These are phyloP conservation scores for Plodia interpunctella DNA, from an alignment of 1,140 invertebrate genomes.

Conservation along the genomic window DNA sequence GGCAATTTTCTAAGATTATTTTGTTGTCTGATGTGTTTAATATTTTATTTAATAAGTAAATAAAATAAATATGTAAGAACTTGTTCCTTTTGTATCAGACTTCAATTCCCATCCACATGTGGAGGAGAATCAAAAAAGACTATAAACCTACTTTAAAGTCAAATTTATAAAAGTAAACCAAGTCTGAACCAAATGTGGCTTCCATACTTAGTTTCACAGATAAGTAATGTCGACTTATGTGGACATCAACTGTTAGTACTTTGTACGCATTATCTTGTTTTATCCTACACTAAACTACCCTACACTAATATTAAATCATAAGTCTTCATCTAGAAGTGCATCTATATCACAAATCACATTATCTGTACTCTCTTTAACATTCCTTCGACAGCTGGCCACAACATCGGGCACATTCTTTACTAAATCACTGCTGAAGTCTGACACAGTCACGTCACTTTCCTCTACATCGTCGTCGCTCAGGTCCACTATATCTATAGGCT, in stretches of 20 bases:
- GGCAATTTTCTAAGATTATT: no score
- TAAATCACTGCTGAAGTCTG: conserved; percentile 47
- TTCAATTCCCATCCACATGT: no score
- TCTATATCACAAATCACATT: conserved; percentile 55
- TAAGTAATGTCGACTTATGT: not conserved
- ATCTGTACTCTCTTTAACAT: conserved; percentile 29
- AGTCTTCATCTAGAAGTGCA: conserved; percentile 45
- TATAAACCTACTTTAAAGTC: no score
- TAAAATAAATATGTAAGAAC: no score
- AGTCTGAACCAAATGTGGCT: no score
- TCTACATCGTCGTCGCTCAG: conserved; percentile 59
- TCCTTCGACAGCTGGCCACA: conserved; percentile 58
- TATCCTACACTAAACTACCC: conserved; percentile 10
- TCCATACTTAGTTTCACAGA: not conserved
- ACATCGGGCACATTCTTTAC: conserved; percentile 63
- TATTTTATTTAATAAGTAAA: no score
- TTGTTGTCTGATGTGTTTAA: no score
- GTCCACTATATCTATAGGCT: conserved; percentile 55
- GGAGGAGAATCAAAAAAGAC: no score
- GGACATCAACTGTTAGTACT: not conserved
- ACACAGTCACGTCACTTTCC: conserved; percentile 40
- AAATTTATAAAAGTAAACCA: no score
- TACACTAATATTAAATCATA: conserved; percentile 39
- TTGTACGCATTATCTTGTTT: not conserved
- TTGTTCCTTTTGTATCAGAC: no score